These are phyloP conservation scores for Entelurus aequoreus DNA, from an alignment of 2,113 vertebrate species.

Conservation along the genomic window DNA sequence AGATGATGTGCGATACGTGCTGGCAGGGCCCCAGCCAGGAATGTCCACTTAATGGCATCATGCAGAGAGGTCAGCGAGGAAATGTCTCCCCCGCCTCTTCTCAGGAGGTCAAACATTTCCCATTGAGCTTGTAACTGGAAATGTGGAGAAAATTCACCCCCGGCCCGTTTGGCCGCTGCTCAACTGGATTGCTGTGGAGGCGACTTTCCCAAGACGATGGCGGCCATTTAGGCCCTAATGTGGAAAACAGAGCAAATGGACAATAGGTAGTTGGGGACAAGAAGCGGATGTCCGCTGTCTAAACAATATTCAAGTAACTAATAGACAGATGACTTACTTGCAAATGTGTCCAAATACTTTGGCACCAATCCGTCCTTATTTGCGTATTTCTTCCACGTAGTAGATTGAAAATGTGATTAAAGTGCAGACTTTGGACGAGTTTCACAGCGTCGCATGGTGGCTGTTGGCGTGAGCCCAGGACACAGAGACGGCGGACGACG, in stretches of 20 bases:
- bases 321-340: too few species aligned
- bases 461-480: too few species aligned
- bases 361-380: too few species aligned
- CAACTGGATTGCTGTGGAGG: slow-evolving; percentile 38
- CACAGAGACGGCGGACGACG: too few species aligned
- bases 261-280: slow-evolving; percentile 13
- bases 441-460: too few species aligned
- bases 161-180: slow-evolving; percentile 47
- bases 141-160: background rate
- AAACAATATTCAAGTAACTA: too few species aligned
- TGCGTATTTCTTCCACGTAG: too few species aligned
- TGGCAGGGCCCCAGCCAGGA: slow-evolving; percentile 30
- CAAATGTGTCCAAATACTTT: too few species aligned
- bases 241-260: slow-evolving; percentile 45
- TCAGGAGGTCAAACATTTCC: slow-evolving; percentile 57
- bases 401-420: too few species aligned
- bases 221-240: slow-evolving; percentile 53
- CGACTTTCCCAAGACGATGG: slow-evolving; percentile 53
- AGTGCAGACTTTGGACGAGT: too few species aligned
- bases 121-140: slow-evolving; percentile 42
- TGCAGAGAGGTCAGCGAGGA: slow-evolving; percentile 41
- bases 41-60: slow-evolving; percentile 23
- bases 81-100: slow-evolving; percentile 32
- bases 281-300: background rate
- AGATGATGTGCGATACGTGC: slow-evolving; percentile 10